These are phyloP conservation scores for Polyploca ridens DNA, from an alignment of 2,888 invertebrate genomes.

Conservation along the genomic window DNA sequence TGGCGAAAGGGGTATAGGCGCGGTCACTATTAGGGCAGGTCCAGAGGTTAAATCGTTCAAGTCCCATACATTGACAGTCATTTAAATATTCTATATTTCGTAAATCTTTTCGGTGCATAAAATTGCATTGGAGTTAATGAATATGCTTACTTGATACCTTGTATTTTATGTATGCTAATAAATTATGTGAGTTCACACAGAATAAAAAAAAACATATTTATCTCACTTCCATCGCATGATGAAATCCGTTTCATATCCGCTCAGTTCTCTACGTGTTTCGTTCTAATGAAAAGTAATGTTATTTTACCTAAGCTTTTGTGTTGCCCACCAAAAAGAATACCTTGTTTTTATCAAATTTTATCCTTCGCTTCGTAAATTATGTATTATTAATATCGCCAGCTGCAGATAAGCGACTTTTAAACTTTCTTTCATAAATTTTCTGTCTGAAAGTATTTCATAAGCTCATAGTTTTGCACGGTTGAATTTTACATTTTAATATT, in stretches of 20 bases:
- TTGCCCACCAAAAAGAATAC: neutral
- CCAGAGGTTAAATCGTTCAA: too few relatives aligned
- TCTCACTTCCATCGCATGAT: neutral
- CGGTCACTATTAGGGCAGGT: too few relatives aligned
- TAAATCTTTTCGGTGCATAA: too few relatives aligned
- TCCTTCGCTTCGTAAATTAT: neutral
- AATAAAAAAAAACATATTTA: neutral
- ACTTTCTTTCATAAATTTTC: neutral
- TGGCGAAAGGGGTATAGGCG: too few relatives aligned
- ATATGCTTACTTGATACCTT: too few relatives aligned
- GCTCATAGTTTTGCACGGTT: neutral
- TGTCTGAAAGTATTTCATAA: neutral
- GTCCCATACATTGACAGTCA: too few relatives aligned
- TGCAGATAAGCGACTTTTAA: neutral
- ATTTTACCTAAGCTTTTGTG: conserved; percentile 2
- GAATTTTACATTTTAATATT: neutral
- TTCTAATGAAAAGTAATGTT: conserved; percentile 5
- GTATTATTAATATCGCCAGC: conserved; percentile 2
- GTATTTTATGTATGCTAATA: too few relatives aligned
- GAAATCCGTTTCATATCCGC: neutral
- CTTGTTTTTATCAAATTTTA: conserved; percentile 1
- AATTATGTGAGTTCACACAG: too few relatives aligned
- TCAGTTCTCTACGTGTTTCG: neutral
- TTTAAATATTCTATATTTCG: too few relatives aligned
- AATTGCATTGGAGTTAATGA: too few relatives aligned